A percentile compares a stretch with the other conserved stretches of the same genome.
phyloP scores from a whole-genome alignment of 2,113 vertebrate genomes.

The Brienomyrus brachyistius region DNA sequence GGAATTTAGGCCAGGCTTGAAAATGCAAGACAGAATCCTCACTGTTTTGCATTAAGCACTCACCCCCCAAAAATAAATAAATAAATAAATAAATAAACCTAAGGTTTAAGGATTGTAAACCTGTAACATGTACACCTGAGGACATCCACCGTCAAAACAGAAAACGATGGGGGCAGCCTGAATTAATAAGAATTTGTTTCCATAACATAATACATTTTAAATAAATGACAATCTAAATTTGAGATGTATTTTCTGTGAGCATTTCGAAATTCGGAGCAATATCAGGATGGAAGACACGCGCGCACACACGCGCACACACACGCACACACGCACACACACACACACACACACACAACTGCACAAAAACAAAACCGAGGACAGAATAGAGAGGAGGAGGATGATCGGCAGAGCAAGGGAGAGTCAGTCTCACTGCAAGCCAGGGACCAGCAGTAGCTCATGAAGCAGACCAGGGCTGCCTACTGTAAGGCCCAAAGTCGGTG shows the following conservation, averaged over 20 bases:
- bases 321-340: too few relatives aligned
- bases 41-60: background rate
- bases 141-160: too few relatives aligned
- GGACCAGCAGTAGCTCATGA: conserved; percentile 47
- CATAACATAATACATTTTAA: too few relatives aligned
- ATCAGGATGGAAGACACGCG: background rate
- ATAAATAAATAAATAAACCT: too few relatives aligned
- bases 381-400: background rate
- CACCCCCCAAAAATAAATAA: too few relatives aligned
- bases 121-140: too few relatives aligned
- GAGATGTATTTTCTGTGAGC: too few relatives aligned
- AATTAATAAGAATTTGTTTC: too few relatives aligned
- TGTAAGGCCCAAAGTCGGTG: conserved; percentile 62
- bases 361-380: conserved; percentile 17
- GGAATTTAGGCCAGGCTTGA: background rate
- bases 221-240: too few relatives aligned
- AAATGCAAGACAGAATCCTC: background rate
- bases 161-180: too few relatives aligned
- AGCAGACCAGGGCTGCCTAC: conserved; percentile 42
- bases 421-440: conserved; percentile 31
- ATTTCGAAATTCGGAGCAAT: background rate
- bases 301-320: too few relatives aligned
- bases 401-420: conserved; percentile 22
- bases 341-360: background rate
- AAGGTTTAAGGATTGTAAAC: too few relatives aligned